Conservation (phyloP, 2,888 invertebrate genomes). For the Hymenopus coronatus region DNA sequence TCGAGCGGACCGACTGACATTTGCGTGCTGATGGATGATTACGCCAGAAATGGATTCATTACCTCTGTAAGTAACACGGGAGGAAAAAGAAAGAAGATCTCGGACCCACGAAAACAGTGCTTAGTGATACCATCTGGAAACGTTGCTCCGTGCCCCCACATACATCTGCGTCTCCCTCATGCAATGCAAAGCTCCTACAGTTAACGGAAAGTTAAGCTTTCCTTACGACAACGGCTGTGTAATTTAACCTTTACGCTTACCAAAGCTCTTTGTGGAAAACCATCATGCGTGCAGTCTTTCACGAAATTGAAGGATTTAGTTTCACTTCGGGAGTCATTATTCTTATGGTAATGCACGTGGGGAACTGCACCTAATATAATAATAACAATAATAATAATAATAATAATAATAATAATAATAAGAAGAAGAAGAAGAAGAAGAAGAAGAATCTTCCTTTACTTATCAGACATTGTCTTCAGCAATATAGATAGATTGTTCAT, state of each 20-base stretch:
- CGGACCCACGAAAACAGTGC: background rate
- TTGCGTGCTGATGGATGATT: background rate
- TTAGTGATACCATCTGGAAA: background rate
- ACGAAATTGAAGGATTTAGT: background rate
- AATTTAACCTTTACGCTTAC: background rate
- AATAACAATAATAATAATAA: no score
- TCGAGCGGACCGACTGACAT: background rate
- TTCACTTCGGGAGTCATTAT: no score
- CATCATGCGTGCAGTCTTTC: background rate
- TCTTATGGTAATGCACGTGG: no score
- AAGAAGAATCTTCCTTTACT: no score
- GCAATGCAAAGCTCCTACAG: background rate
- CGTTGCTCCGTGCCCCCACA: background rate
- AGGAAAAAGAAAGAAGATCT: background rate
- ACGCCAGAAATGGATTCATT: background rate
- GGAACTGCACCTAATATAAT: no score
- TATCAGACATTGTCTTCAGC: no score
- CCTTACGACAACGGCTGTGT: background rate
- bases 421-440: no score
- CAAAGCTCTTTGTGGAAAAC: background rate
- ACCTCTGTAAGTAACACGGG: background rate
- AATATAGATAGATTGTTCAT: no score
- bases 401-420: no score
- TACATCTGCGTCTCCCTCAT: background rate
- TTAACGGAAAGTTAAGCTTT: background rate